Percentiles rank a stretch among this genome's conserved stretches.
Conservation (phyloP, 2,113 vertebrate species). For the Tachysurus vachellii region DNA sequence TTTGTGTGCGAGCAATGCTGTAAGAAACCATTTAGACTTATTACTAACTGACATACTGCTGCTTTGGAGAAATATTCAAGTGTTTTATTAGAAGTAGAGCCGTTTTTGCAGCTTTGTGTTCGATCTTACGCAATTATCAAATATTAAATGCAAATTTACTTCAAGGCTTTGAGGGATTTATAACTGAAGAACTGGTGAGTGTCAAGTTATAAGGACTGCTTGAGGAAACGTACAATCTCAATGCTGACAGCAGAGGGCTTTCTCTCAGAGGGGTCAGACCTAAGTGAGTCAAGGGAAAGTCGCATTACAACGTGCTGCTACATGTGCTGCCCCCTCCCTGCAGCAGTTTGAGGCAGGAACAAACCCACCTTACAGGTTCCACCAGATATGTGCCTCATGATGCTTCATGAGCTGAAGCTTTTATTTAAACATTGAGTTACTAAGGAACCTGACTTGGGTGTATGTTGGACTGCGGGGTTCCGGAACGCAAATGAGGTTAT, state of each 20-base stretch:
- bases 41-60: neutral
- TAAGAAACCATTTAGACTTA: too few relatives aligned
- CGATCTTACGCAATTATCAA: neutral
- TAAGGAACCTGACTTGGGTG: neutral
- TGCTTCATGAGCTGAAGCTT: constrained; percentile 13
- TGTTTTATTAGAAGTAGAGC: neutral
- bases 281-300: constrained; percentile 29
- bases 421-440: neutral
- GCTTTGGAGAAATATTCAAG: neutral
- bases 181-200: neutral
- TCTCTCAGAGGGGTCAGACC: constrained; percentile 37
- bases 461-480: too few relatives aligned
- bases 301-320: constrained; percentile 48
- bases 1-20: neutral
- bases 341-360: constrained; percentile 34
- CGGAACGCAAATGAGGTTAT: neutral
- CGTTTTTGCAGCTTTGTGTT: neutral
- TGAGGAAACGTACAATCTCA: constrained; percentile 29
- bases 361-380: constrained; percentile 58
- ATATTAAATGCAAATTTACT: neutral
- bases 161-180: neutral
- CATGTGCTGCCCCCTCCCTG: constrained; percentile 43
- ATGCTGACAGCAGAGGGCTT: constrained; percentile 47
- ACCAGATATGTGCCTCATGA: constrained; percentile 38
- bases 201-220: neutral